phyloP scores from a whole-genome alignment of 2,113 vertebrate genomes.

The Lampris incognitus region DNA sequence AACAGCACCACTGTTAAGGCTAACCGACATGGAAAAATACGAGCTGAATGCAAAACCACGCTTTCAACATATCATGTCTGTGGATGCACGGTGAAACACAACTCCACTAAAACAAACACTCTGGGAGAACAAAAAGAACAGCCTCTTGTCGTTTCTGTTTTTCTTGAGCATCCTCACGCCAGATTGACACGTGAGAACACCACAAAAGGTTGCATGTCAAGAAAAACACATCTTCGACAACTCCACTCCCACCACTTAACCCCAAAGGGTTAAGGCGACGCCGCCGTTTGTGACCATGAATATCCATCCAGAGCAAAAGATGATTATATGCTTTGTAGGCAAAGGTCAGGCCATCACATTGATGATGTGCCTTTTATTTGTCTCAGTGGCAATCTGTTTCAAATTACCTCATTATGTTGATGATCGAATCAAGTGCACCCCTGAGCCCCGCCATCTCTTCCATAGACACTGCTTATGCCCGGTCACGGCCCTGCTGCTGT shows the following conservation, averaged over 20 bases:
- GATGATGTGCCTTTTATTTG: slow-evolving; percentile 79
- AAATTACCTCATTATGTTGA: slow-evolving; percentile 83
- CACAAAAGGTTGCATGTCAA: no score
- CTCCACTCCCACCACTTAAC: slow-evolving; percentile 23
- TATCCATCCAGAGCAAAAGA: slow-evolving; percentile 33
- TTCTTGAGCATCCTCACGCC: no score
- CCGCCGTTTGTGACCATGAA: slow-evolving; percentile 38
- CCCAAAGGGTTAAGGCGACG: background rate
- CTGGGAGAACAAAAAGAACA: no score
- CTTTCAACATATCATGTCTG: no score
- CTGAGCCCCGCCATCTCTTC: slow-evolving; percentile 66
- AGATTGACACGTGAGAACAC: no score
- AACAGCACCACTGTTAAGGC: slow-evolving; percentile 15
- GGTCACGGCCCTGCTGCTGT: slow-evolving; percentile 64
- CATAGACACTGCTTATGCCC: slow-evolving; percentile 76
- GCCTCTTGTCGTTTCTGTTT: no score
- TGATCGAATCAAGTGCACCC: slow-evolving; percentile 79
- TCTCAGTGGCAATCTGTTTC: slow-evolving; percentile 78
- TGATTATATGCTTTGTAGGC: slow-evolving; percentile 73
- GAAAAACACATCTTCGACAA: slow-evolving; percentile 46
- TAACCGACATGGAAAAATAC: no score
- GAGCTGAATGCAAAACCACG: no score
- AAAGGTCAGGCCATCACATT: slow-evolving; percentile 78
- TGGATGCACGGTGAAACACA: no score
- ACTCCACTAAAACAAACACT: no score